phyloP scores from a whole-genome alignment of 92 coral and sea anemone genomes.

The Actinostola sp. region DNA sequence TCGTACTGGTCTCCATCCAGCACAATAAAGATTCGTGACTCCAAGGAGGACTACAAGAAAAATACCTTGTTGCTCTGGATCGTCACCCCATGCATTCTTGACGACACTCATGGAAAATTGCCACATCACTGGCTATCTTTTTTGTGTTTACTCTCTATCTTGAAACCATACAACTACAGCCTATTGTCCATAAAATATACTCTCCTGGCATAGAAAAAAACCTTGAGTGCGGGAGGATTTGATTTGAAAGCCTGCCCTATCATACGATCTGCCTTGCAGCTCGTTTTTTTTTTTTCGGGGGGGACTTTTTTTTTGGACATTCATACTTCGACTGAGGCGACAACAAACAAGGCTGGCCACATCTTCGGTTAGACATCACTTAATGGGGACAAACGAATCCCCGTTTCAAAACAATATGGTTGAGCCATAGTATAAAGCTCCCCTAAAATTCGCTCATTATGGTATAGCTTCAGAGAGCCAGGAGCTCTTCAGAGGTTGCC shows the following conservation, averaged over 20 bases:
- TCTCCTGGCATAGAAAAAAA: constrained; percentile 42
- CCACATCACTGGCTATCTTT: not conserved
- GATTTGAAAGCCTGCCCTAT: not conserved
- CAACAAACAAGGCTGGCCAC: constrained; percentile 18
- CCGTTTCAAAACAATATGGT: constrained; percentile 41
- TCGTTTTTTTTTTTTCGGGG: no score
- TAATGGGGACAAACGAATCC: constrained; percentile 41
- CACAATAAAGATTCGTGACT: constrained; percentile 35
- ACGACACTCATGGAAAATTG: constrained; percentile 31
- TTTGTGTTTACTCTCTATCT: constrained; percentile 30
- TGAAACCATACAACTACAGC: constrained; percentile 18
- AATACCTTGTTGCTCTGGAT: constrained; percentile 23
- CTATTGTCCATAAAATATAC: constrained; percentile 23
- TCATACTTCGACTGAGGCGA: not conserved
- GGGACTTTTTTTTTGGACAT: no score
- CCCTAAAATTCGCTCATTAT: constrained; percentile 24
- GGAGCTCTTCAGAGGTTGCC: constrained; percentile 45
- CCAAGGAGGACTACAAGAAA: constrained; percentile 20
- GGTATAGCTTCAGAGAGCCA: constrained; percentile 60
- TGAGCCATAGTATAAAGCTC: constrained; percentile 34
- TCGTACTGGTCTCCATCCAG: constrained; percentile 42
- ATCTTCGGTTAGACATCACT: constrained; percentile 15
- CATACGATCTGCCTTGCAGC: no score
- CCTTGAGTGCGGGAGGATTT: constrained; percentile 23
- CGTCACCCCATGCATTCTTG: constrained; percentile 54